Evolutionary conservation across 1,140 invertebrate species (phyloP).

Genomic region (Drosophila quadrilineata): DNA sequence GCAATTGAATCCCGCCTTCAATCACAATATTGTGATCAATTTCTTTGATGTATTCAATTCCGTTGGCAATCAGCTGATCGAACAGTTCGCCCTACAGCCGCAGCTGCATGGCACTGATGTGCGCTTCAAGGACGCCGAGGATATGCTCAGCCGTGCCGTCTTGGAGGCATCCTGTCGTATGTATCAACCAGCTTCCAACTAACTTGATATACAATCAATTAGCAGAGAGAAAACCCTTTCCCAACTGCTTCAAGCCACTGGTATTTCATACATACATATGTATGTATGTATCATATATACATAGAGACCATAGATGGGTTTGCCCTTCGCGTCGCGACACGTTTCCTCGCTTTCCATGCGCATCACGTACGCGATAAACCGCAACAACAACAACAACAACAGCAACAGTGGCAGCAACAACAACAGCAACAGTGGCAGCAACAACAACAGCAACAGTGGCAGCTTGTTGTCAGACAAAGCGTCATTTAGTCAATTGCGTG

Average conservation of each 20-base stretch:
- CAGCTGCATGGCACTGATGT: conserved; percentile 48
- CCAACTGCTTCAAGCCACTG: no score
- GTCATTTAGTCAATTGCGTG: conserved; percentile 5
- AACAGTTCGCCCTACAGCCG: conserved; percentile 42
- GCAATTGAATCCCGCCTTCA: conserved; percentile 74
- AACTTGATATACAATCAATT: not conserved
- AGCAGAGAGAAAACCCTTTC: no score
- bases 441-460: not conserved
- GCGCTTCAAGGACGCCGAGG: conserved; percentile 63
- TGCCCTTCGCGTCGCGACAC: conserved; percentile 31
- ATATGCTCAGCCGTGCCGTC: conserved; percentile 69
- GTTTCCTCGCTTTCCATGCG: conserved; percentile 60
- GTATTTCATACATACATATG: no score
- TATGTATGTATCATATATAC: no score
- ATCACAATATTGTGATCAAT: conserved; percentile 65
- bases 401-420: not conserved
- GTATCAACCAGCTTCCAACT: conserved; percentile 26
- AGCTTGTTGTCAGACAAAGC: not conserved
- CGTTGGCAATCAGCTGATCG: conserved; percentile 65
- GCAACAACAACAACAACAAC: conserved; percentile 8
- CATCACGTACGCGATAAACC: conserved; percentile 58
- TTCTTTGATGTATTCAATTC: conserved; percentile 72
- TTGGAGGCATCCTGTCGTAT: conserved; percentile 74
- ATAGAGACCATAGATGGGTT: no score
- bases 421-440: conserved; percentile 21